Conservation (phyloP, 1,140 invertebrate species). For the Notospermus geniculatus region DNA sequence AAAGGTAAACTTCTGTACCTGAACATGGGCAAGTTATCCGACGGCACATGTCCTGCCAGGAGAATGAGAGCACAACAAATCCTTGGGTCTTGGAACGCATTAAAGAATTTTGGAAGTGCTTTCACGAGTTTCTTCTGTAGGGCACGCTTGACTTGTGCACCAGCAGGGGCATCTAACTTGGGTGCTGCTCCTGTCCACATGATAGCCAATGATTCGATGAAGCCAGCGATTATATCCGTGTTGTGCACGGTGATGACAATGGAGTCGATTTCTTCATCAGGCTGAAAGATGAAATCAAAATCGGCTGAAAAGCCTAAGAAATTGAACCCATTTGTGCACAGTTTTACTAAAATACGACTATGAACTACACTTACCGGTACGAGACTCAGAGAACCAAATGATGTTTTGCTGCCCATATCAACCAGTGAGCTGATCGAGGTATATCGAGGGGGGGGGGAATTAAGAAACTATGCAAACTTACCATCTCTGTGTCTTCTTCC, state of each 20-base stretch:
- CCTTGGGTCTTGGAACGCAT: constrained; percentile 30
- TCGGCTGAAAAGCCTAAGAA: too few relatives aligned
- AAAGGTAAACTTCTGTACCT: constrained; percentile 13
- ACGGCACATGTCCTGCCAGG: constrained; percentile 32
- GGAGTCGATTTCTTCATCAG: constrained; percentile 15
- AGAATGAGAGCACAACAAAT: constrained; percentile 27
- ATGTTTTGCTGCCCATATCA: too few relatives aligned
- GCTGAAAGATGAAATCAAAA: not conserved
- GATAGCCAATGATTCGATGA: constrained; percentile 38
- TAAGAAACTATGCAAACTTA: too few relatives aligned
- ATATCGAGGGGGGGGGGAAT: too few relatives aligned
- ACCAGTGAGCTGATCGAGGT: too few relatives aligned
- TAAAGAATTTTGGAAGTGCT: constrained; percentile 34
- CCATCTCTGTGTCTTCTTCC: too few relatives aligned
- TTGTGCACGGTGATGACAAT: constrained; percentile 18
- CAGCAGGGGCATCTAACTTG: constrained; percentile 25
- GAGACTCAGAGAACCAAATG: not conserved
- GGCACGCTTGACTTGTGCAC: constrained; percentile 23
- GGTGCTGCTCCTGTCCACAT: constrained; percentile 31
- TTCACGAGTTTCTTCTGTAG: constrained; percentile 31
- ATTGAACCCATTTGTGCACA: too few relatives aligned
- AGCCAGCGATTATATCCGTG: constrained; percentile 29
- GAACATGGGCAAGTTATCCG: constrained; percentile 28
- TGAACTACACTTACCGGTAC: not conserved
- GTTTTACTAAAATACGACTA: too few relatives aligned